phyloP scores from a whole-genome alignment of 1,140 invertebrate species.

The Linepithema humile region DNA sequence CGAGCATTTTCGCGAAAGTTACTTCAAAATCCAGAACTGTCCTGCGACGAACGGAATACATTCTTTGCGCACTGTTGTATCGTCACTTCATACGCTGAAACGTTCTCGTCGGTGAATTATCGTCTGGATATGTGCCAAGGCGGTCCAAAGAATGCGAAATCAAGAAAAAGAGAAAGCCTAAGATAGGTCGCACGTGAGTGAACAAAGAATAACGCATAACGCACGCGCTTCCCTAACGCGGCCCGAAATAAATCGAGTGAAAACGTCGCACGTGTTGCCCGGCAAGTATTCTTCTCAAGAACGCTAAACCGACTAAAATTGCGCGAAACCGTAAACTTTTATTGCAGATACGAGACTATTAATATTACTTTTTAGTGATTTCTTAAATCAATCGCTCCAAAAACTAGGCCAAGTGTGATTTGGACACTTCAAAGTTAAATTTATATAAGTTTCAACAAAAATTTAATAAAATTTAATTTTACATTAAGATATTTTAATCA shows the following conservation, averaged over 20 bases:
- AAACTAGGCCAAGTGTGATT: no score
- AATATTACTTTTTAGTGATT: no score
- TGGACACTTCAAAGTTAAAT: no score
- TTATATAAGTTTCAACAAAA: no score
- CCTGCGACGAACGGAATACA: not conserved
- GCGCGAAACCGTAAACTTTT: not conserved
- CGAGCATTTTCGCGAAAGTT: not conserved
- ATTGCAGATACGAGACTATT: no score
- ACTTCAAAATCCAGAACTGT: not conserved
- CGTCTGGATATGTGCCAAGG: slow-evolving; percentile 34
- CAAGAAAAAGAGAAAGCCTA: slow-evolving; percentile 39
- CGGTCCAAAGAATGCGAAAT: not conserved
- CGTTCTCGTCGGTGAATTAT: slow-evolving; percentile 25
- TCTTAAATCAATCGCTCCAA: no score
- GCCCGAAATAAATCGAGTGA: not conserved
- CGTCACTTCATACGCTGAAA: not conserved
- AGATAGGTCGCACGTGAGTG: not conserved
- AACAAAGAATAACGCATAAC: slow-evolving; percentile 57
- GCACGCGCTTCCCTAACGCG: not conserved
- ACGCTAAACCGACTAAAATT: not conserved
- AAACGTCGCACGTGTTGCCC: not conserved
- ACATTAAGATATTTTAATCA: no score
- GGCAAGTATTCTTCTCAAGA: not conserved
- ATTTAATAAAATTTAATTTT: no score
- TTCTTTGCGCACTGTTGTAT: not conserved